Conservation (phyloP, 2,113 vertebrate genomes). For the Gavia stellata region DNA sequence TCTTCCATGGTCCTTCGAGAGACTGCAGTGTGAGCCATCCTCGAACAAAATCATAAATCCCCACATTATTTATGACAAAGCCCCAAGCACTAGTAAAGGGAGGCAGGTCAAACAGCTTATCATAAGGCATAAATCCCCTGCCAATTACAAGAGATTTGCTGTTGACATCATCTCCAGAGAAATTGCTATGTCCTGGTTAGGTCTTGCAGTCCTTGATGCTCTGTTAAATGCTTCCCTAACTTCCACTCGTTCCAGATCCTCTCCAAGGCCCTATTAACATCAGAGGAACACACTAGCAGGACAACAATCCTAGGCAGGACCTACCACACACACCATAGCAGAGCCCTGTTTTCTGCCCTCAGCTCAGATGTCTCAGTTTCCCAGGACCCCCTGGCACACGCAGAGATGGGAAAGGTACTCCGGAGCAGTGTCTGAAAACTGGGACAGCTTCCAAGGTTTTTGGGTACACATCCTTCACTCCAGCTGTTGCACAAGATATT, state of each 20-base stretch:
- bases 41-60: constrained; percentile 38
- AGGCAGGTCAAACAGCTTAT: constrained; percentile 42
- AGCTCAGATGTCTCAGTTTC: neutral
- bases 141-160: constrained; percentile 35
- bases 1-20: neutral
- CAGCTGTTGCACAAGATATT: neutral
- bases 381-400: neutral
- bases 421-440: neutral
- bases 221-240: neutral
- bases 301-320: neutral
- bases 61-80: constrained; percentile 31
- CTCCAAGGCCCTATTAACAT: neutral
- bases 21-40: neutral
- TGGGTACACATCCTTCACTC: neutral
- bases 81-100: neutral
- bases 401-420: neutral
- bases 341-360: neutral
- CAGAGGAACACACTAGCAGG: neutral
- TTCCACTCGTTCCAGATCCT: neutral
- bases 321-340: neutral
- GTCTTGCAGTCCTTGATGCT: neutral
- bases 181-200: neutral
- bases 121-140: neutral
- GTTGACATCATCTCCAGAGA: constrained; percentile 31
- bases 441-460: neutral